Percentiles rank a stretch among this genome's conserved stretches.
Evolutionary conservation across 2,113 vertebrate species (phyloP).

Genomic region (Cairina moschata): DNA sequence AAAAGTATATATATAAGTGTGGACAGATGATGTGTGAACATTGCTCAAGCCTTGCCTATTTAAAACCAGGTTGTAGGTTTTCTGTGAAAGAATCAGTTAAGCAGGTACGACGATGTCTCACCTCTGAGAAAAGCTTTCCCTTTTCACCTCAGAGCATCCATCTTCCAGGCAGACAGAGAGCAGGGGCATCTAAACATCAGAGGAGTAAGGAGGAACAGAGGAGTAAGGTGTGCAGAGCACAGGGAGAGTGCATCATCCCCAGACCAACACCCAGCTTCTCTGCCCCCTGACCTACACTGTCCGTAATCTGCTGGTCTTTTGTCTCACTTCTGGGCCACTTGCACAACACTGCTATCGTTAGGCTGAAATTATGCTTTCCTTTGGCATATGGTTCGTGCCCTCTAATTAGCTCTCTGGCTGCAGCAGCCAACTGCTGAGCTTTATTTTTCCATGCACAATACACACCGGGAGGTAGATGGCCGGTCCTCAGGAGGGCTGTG

Average conservation of each 20-base stretch:
- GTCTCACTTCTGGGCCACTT: background rate
- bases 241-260: background rate
- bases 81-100: background rate
- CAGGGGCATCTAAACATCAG: background rate
- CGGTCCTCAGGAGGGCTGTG: fast-evolving
- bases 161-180: background rate
- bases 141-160: background rate
- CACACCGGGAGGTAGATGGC: background rate
- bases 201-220: background rate
- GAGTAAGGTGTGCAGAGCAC: background rate
- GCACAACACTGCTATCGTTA: background rate
- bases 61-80: background rate
- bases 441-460: background rate
- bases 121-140: background rate
- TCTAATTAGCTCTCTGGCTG: background rate
- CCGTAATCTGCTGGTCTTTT: background rate
- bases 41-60: background rate
- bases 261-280: background rate
- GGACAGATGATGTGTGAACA: background rate
- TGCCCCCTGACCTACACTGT: fast-evolving
- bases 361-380: background rate
- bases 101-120: fast-evolving
- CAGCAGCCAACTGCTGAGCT: background rate
- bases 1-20: background rate
- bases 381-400: background rate